A percentile compares a stretch with the other conserved stretches of the same genome.
These are phyloP conservation scores for Amitus sp. DNA, from an alignment of 2,888 invertebrate genomes.

Conservation along the genomic window DNA sequence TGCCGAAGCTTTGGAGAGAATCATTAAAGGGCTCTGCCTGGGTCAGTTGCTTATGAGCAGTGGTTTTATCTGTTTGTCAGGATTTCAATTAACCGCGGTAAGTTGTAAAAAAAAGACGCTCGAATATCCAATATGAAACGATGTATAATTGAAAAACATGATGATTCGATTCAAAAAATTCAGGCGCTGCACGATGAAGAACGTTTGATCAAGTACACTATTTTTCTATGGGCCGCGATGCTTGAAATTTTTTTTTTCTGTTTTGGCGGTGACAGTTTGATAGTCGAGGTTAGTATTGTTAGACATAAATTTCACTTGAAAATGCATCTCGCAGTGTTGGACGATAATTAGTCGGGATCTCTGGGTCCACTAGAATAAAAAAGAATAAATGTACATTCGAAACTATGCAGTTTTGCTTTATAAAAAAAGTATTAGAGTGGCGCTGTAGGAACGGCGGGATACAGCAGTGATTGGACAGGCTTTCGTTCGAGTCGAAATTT, in stretches of 20 bases:
- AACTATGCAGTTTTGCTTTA: not conserved
- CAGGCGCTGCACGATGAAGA: constrained; percentile 18
- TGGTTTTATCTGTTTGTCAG: constrained; percentile 55
- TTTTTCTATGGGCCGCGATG: constrained; percentile 50
- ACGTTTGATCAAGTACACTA: constrained; percentile 48
- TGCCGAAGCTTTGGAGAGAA: constrained; percentile 51
- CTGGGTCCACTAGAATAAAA: too few species aligned
- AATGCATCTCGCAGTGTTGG: too few species aligned
- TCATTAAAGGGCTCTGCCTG: constrained; percentile 53
- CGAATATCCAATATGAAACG: not conserved
- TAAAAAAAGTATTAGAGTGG: constrained; percentile 44
- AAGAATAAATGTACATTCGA: not conserved
- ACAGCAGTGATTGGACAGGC: constrained; percentile 48
- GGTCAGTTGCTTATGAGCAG: constrained; percentile 55
- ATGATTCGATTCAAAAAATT: too few species aligned
- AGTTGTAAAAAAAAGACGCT: constrained; percentile 16
- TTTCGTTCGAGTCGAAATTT: constrained; percentile 38
- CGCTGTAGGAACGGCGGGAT: constrained; percentile 47
- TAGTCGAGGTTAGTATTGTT: constrained; percentile 45
- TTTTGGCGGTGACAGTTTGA: constrained; percentile 52
- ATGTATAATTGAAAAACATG: not conserved
- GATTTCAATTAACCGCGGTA: constrained; percentile 56
- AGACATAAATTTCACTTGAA: not conserved
- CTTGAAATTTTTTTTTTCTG: constrained; percentile 57
- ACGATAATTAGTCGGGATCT: too few species aligned